These are phyloP conservation scores for Pseudachorutes palmiensis DNA, from an alignment of 1,140 invertebrate genomes.

Conservation along the genomic window DNA sequence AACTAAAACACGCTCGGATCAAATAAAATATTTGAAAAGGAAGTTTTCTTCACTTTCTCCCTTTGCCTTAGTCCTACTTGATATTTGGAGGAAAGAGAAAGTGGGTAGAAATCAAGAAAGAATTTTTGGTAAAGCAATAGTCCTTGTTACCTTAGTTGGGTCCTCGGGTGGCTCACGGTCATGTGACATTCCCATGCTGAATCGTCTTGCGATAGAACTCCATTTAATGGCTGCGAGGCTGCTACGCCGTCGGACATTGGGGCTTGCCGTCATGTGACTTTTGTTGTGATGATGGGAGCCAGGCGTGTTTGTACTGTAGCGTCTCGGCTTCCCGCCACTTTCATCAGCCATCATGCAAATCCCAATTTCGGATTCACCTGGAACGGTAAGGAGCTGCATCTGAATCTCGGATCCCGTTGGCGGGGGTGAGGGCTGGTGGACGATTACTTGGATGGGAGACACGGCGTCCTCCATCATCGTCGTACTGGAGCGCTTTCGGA, in stretches of 20 bases:
- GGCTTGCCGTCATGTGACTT: constrained; percentile 6
- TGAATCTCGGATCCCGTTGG: not conserved
- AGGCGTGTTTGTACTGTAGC: constrained; percentile 28
- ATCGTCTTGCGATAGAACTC: constrained; percentile 35
- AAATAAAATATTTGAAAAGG: too few relatives aligned
- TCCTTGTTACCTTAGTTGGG: constrained; percentile 30
- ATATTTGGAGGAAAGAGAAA: not conserved
- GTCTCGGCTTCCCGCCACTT: constrained; percentile 14
- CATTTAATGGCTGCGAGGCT: constrained; percentile 35
- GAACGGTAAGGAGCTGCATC: constrained; percentile 22
- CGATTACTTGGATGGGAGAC: constrained; percentile 10
- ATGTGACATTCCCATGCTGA: constrained; percentile 33
- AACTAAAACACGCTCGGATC: too few relatives aligned
- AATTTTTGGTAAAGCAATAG: not conserved
- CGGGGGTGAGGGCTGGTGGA: constrained; percentile 17
- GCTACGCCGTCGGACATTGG: constrained; percentile 24
- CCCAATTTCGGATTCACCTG: not conserved
- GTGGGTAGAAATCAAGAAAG: not conserved
- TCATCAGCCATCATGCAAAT: not conserved
- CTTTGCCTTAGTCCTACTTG: too few relatives aligned
- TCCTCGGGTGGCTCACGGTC: constrained; percentile 33
- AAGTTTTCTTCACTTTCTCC: too few relatives aligned
- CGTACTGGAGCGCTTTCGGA: not conserved
- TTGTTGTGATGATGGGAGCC: constrained; percentile 6
- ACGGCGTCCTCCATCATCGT: not conserved